phyloP scores from a whole-genome alignment of 2,797 vertebrate genomes.

The Chaunax sp. region DNA sequence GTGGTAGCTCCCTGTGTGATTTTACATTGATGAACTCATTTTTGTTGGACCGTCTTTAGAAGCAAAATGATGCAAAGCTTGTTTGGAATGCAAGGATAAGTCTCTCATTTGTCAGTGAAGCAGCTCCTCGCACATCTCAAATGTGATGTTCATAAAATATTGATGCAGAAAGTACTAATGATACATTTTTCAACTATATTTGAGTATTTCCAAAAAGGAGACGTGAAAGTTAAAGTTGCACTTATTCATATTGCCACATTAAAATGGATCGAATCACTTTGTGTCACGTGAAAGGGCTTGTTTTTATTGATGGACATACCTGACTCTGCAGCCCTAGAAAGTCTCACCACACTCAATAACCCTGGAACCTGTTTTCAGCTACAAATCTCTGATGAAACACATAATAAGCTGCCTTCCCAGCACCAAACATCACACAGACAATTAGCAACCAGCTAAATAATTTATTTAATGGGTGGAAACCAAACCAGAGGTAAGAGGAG shows the following conservation, averaged over 20 bases:
- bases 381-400: too few species aligned
- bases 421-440: too few species aligned
- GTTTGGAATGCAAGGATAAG: conserved; percentile 6
- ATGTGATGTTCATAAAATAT: conserved; percentile 13
- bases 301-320: not conserved
- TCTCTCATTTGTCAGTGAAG: conserved; percentile 12
- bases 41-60: conserved; percentile 9
- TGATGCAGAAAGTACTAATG: not conserved
- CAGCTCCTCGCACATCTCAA: conserved; percentile 7
- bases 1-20: conserved; percentile 8
- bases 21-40: too few species aligned
- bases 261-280: not conserved
- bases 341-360: not conserved
- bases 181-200: not conserved
- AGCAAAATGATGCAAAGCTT: conserved; percentile 5
- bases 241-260: not conserved
- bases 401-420: too few species aligned
- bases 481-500: too few species aligned
- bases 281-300: not conserved
- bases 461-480: too few species aligned
- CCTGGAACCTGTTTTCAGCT: too few species aligned
- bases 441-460: too few species aligned
- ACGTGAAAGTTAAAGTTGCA: not conserved
- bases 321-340: not conserved
- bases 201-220: not conserved